Conservation (phyloP, 2,113 vertebrate genomes). For the Arothron firmamentum region DNA sequence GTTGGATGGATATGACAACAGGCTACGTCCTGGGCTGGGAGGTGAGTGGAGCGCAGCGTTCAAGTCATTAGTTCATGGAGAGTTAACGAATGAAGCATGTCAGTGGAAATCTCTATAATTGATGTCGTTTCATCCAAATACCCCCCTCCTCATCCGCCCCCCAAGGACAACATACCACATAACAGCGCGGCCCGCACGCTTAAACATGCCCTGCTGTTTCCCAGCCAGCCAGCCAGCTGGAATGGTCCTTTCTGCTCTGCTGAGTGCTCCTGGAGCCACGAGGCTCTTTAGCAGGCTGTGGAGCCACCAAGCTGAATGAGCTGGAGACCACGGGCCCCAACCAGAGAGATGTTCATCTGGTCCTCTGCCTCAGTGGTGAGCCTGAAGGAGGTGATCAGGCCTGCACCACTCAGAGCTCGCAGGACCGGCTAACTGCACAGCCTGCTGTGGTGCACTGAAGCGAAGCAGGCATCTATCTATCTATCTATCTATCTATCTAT, state of each 20-base stretch:
- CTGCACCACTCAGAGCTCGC: not conserved
- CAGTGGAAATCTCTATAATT: conserved; percentile 53
- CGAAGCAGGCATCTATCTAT: not conserved
- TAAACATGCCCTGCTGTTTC: conserved; percentile 46
- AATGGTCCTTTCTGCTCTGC: conserved; percentile 57
- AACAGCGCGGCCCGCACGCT: conserved; percentile 48
- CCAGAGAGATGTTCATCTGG: conserved; percentile 23
- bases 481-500: too few relatives aligned
- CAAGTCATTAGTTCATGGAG: too few relatives aligned
- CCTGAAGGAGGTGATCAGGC: not conserved
- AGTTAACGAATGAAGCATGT: conserved; percentile 16
- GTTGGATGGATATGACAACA: conserved; percentile 96
- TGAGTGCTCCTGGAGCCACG: conserved; percentile 34
- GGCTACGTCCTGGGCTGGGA: conserved; percentile 87
- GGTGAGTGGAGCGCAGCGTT: conserved; percentile 50
- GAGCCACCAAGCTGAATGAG: conserved; percentile 44
- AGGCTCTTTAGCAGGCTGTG: conserved; percentile 31
- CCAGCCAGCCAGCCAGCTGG: conserved; percentile 60
- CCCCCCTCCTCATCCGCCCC: conserved; percentile 8
- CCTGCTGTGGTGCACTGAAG: conserved; percentile 2
- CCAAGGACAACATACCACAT: conserved; percentile 34
- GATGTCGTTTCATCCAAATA: conserved; percentile 55
- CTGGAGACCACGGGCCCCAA: conserved; percentile 26
- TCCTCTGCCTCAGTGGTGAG: conserved; percentile 7
- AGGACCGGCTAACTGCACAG: not conserved